Percentiles rank a stretch among this genome's conserved stretches.
These are phyloP conservation scores for Marmota monax DNA, from an alignment of 2,113 vertebrate species.

Conservation along the genomic window DNA sequence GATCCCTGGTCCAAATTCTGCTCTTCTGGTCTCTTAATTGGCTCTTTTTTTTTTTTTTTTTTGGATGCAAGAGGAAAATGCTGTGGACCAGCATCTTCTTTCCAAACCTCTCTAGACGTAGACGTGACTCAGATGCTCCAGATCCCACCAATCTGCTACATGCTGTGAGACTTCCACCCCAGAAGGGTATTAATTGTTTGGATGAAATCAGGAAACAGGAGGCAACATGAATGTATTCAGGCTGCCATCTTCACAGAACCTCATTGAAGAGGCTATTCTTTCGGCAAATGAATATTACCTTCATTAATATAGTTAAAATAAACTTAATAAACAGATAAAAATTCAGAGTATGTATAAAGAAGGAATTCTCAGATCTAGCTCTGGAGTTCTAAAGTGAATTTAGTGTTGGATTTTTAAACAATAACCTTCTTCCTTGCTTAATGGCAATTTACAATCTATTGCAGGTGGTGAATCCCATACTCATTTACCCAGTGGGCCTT, in stretches of 20 bases:
- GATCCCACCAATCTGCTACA: neutral
- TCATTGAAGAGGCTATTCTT: neutral
- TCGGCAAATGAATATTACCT: neutral
- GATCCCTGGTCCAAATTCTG: neutral
- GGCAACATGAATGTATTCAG: neutral
- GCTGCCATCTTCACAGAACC: neutral
- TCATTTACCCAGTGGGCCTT: conserved; percentile 48
- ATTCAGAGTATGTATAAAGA: neutral
- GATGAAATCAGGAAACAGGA: neutral
- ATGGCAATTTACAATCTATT: conserved; percentile 50
- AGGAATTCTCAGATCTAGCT: neutral
- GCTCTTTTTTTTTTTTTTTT: too few species aligned
- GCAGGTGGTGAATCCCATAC: conserved; percentile 53
- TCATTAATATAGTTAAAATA: neutral
- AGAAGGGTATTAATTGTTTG: neutral
- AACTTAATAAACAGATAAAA: neutral
- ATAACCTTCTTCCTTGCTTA: conserved; percentile 32
- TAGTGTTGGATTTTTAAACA: conserved; percentile 22
- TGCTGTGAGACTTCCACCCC: neutral
- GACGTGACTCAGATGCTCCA: neutral
- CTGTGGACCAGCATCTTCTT: accelerated
- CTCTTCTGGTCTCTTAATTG: too few species aligned
- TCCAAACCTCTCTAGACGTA: neutral
- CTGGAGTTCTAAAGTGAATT: neutral
- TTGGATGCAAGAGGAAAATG: neutral